Percentiles rank a stretch among this genome's conserved stretches.
These are phyloP conservation scores for Pseudanteris insignis DNA, from an alignment of 2,888 invertebrate species.

Conservation along the genomic window DNA sequence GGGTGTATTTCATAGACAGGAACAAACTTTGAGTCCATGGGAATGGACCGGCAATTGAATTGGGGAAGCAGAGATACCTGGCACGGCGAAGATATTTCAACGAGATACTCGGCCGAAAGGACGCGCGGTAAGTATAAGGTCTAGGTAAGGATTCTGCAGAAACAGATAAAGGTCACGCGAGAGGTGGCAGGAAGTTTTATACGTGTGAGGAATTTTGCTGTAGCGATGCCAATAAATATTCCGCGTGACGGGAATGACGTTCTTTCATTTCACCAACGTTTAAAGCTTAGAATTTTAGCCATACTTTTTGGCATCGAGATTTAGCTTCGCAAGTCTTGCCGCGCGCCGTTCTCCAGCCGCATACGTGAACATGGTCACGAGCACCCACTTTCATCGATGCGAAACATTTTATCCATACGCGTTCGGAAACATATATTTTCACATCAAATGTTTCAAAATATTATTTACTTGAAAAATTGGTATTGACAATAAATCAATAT, in stretches of 20 bases:
- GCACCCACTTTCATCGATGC: no score
- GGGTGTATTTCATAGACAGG: no score
- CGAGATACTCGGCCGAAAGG: constrained; percentile 51
- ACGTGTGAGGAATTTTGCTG: constrained; percentile 54
- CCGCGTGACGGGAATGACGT: constrained; percentile 11
- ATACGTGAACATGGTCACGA: no score
- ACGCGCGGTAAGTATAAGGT: constrained; percentile 56
- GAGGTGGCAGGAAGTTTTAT: constrained; percentile 55
- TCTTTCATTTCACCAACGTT: constrained; percentile 22
- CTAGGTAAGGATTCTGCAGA: constrained; percentile 55
- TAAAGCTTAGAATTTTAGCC: constrained; percentile 15
- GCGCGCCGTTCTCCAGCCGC: no score
- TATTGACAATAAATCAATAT: no score
- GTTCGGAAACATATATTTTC: no score
- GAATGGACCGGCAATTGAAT: constrained; percentile 16
- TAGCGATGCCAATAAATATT: constrained; percentile 19
- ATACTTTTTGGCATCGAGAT: no score
- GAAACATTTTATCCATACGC: no score
- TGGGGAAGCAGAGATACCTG: constrained; percentile 45
- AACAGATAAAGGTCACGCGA: constrained; percentile 57
- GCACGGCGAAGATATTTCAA: constrained; percentile 50
- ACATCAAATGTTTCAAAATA: no score
- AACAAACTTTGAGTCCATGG: not conserved
- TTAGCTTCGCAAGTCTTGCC: no score
- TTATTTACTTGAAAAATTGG: no score